Evolutionary conservation across 2,797 vertebrate genomes (phyloP).

Genomic region (Euthynnus affinis): DNA sequence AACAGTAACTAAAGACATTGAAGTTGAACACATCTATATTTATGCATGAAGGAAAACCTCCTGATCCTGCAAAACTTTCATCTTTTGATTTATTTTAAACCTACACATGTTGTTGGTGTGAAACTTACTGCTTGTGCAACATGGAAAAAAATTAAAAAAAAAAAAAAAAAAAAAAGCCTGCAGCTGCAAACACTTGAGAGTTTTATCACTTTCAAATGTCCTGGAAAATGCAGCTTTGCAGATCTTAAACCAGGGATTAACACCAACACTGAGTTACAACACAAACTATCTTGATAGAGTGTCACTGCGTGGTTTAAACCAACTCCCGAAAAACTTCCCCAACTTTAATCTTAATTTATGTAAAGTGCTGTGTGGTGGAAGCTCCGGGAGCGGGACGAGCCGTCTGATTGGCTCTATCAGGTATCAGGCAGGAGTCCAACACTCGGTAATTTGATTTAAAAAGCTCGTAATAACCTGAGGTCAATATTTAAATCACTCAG

Average conservation of each 20-base stretch:
- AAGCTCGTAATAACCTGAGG: constrained; percentile 81
- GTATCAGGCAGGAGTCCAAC: constrained; percentile 78
- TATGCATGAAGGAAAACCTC: constrained; percentile 30
- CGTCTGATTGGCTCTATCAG: constrained; percentile 74
- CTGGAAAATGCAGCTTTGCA: constrained; percentile 63
- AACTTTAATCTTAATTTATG: constrained; percentile 82
- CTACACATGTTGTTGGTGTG: constrained; percentile 29
- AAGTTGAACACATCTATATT: too few relatives aligned
- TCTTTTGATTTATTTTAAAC: constrained; percentile 23
- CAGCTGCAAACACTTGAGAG: constrained; percentile 39
- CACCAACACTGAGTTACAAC: constrained; percentile 41
- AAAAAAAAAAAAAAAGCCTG: constrained; percentile 35
- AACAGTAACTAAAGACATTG: too few relatives aligned
- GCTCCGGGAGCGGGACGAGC: constrained; percentile 65
- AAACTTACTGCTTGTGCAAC: constrained; percentile 22
- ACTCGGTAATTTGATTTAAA: constrained; percentile 82
- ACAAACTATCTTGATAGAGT: constrained; percentile 59
- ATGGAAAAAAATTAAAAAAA: background rate
- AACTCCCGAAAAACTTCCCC: constrained; percentile 66
- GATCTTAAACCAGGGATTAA: constrained; percentile 70
- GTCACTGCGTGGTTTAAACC: constrained; percentile 51
- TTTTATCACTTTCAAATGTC: constrained; percentile 52
- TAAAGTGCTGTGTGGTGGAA: constrained; percentile 72
- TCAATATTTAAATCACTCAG: constrained; percentile 77
- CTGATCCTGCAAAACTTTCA: constrained; percentile 46